phyloP scores from a whole-genome alignment of 2,113 vertebrate species.

The Elachura formosa region DNA sequence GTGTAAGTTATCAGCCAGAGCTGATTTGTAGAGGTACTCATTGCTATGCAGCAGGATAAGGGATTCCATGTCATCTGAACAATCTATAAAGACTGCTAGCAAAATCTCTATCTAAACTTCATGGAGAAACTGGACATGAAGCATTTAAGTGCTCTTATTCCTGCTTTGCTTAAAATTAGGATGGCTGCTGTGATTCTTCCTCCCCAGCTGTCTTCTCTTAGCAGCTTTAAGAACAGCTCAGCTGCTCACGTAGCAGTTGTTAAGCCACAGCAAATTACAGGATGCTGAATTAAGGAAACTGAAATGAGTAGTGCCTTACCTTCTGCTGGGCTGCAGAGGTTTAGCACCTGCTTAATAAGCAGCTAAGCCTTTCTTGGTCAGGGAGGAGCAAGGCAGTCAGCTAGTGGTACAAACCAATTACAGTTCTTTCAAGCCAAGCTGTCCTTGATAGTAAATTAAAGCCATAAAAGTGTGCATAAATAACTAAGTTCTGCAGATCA shows the following conservation, averaged over 20 bases:
- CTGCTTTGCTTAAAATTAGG: background rate
- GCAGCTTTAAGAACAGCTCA: slow-evolving; percentile 8
- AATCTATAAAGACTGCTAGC: background rate
- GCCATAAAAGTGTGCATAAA: background rate
- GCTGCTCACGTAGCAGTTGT: background rate
- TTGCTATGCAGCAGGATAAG: background rate
- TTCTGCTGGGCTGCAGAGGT: background rate
- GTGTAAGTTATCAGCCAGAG: background rate
- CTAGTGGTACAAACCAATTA: background rate
- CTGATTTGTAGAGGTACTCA: background rate
- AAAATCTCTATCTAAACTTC: background rate
- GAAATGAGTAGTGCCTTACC: background rate
- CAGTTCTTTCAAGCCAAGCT: background rate
- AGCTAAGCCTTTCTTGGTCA: background rate
- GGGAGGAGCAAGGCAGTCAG: background rate
- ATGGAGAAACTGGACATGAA: background rate
- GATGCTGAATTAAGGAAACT: background rate
- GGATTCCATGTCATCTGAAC: background rate
- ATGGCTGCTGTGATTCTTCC: background rate
- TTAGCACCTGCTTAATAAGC: background rate
- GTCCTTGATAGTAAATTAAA: background rate
- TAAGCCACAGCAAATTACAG: background rate
- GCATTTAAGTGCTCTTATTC: background rate
- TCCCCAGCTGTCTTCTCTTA: slow-evolving; percentile 2
- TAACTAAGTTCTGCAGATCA: background rate